phyloP scores from a whole-genome alignment of 2,113 vertebrate species.

The Podarcis muralis region DNA sequence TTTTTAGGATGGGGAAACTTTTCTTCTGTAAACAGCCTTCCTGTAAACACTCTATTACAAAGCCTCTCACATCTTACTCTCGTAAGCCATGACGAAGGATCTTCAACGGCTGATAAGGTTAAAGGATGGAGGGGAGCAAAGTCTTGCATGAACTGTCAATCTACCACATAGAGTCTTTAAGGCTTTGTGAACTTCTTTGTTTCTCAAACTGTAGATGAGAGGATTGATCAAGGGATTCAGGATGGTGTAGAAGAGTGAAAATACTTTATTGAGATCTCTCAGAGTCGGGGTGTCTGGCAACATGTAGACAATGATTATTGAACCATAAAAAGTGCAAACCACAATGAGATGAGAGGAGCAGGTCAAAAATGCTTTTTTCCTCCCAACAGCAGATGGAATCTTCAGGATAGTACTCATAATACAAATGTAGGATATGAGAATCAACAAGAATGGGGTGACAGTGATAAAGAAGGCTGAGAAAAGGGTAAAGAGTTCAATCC shows the following conservation, averaged over 20 bases:
- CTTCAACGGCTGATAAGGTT: too few species aligned
- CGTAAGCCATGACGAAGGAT: too few species aligned
- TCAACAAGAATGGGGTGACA: background rate
- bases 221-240: background rate
- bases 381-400: background rate
- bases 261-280: background rate
- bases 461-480: too few species aligned
- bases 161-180: background rate
- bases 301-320: slow-evolving; percentile 1
- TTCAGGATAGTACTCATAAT: background rate
- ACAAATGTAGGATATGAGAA: background rate
- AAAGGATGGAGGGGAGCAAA: background rate
- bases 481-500: too few species aligned
- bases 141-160: too few species aligned
- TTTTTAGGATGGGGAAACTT: too few species aligned
- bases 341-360: slow-evolving; percentile 10
- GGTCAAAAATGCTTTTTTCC: background rate
- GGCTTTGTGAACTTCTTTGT: background rate
- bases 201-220: background rate
- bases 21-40: too few species aligned
- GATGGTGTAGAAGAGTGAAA: background rate
- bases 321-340: slow-evolving; percentile 11
- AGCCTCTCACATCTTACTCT: too few species aligned
- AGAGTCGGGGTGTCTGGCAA: background rate
- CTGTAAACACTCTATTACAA: too few species aligned